phyloP scores from a whole-genome alignment of 92 coral and sea anemone species.

The Palythoa caribaeorum region DNA sequence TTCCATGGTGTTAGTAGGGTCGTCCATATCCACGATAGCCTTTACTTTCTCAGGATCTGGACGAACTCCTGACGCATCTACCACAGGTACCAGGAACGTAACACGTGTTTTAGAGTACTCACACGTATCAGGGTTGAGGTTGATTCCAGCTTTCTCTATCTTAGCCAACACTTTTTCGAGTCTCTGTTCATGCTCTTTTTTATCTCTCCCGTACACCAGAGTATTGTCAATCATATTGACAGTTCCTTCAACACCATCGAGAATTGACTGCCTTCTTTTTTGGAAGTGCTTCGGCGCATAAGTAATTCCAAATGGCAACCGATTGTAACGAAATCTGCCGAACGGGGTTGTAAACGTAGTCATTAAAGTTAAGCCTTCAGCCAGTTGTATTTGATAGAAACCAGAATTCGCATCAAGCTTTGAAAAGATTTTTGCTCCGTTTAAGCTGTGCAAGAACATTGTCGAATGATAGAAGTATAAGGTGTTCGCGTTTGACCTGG shows the following conservation, averaged over 20 bases:
- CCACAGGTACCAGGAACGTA: constrained; percentile 51
- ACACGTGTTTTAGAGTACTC: constrained; percentile 47
- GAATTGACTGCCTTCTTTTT: no score
- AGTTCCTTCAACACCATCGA: background rate
- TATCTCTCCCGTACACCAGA: background rate
- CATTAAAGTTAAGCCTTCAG: background rate
- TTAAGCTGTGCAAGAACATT: constrained; percentile 24
- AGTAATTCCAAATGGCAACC: no score
- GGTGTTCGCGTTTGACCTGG: no score
- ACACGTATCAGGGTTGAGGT: constrained; percentile 44
- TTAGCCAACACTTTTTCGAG: constrained; percentile 40
- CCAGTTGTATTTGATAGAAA: no score
- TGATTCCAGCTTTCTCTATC: constrained; percentile 19
- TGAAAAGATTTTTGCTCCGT: constrained; percentile 31
- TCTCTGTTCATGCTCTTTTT: constrained; percentile 41
- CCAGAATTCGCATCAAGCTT: constrained; percentile 30
- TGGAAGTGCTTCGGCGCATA: no score
- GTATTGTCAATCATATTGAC: no score
- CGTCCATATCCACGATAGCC: no score
- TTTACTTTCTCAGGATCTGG: no score
- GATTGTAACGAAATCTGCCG: no score
- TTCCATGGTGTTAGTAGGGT: no score
- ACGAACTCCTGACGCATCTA: no score
- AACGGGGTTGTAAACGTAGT: no score
- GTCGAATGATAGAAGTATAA: constrained; percentile 28